phyloP scores from a whole-genome alignment of 2,113 vertebrate genomes.

The Phrynosoma blainvillii region DNA sequence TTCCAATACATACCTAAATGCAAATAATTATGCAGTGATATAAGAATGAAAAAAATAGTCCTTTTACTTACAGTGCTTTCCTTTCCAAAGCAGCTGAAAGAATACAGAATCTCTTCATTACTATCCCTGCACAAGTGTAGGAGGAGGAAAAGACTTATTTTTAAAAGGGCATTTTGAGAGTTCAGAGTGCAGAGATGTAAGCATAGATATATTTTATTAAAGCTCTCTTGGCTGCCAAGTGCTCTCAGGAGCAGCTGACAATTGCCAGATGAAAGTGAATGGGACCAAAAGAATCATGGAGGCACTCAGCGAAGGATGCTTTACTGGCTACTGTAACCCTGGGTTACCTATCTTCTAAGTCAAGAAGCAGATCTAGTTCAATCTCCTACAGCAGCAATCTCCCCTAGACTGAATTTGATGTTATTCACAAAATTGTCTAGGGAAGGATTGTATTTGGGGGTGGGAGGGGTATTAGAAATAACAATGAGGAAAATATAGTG shows the following conservation, averaged over 20 bases:
- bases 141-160: slow-evolving; percentile 14
- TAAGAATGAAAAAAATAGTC: neutral
- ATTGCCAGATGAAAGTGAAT: slow-evolving; percentile 40
- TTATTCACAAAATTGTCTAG: slow-evolving; percentile 6
- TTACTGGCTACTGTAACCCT: slow-evolving; percentile 35
- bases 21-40: neutral
- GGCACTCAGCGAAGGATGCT: slow-evolving; percentile 5
- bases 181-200: slow-evolving; percentile 32
- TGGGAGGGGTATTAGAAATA: neutral
- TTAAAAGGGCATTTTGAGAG: neutral
- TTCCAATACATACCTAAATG: neutral
- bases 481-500: neutral
- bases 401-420: neutral
- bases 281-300: slow-evolving; percentile 13
- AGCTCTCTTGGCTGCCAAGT: slow-evolving; percentile 30
- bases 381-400: neutral
- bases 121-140: slow-evolving; percentile 19
- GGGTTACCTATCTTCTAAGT: slow-evolving; percentile 33
- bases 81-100: slow-evolving; percentile 12
- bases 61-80: slow-evolving; percentile 5
- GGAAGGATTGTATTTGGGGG: neutral
- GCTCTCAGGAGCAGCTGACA: slow-evolving; percentile 5
- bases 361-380: slow-evolving; percentile 12
- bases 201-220: neutral
- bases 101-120: neutral